These are phyloP conservation scores for Poeciliopsis infans DNA, from an alignment of 2,797 vertebrate species.

Conservation along the genomic window DNA sequence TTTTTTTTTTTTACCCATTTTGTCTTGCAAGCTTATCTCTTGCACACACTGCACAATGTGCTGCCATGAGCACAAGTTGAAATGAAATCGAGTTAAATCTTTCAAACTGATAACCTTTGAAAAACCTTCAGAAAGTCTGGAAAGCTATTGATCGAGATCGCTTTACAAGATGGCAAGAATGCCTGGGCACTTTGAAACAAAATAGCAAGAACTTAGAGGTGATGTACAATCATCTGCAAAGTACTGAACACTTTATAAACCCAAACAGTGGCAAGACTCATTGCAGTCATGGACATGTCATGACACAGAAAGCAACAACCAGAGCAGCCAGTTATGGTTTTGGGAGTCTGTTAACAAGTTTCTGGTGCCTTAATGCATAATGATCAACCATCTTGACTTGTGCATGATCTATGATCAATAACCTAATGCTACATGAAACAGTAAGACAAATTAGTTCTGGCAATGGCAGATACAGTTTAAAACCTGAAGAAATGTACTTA, in stretches of 20 bases:
- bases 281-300: not conserved
- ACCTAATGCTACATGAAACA: not conserved
- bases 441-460: not conserved
- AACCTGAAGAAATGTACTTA: not conserved
- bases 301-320: not conserved
- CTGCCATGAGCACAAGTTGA: not conserved
- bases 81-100: not conserved
- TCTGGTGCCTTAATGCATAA: not conserved
- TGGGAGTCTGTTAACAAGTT: not conserved
- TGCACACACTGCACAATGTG: not conserved
- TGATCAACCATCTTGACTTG: not conserved
- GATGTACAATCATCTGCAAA: not conserved
- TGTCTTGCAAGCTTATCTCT: not conserved
- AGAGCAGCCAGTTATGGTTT: not conserved
- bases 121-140: not conserved
- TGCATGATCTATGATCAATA: not conserved
- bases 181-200: not conserved
- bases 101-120: not conserved
- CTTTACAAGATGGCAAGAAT: not conserved
- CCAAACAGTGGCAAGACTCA: not conserved
- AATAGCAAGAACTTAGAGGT: not conserved
- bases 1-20: not conserved
- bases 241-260: not conserved
- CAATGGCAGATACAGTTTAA: not conserved
- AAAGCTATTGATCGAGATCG: not conserved